Conservation (phyloP, 2,797 vertebrate genomes). For the Manis pentadactyla region DNA sequence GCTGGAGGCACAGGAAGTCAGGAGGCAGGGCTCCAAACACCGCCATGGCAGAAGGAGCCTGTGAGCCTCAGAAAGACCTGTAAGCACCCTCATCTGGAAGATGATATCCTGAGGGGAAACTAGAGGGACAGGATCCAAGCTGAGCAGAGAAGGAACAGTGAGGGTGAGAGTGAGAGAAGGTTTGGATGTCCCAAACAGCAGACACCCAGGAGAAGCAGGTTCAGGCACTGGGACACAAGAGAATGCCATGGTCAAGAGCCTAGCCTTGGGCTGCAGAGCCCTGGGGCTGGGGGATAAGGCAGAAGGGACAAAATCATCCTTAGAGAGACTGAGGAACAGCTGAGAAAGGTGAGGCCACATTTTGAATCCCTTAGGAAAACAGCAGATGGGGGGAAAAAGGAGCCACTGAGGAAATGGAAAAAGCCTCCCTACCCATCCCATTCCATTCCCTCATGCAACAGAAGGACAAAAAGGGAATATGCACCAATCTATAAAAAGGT, state of each 20-base stretch:
- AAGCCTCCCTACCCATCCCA: rapidly evolving
- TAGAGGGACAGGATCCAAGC: not conserved
- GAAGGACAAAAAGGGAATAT: not conserved
- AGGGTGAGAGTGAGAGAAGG: not conserved
- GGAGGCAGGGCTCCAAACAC: not conserved
- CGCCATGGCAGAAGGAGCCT: rapidly evolving
- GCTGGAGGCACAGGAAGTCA: not conserved
- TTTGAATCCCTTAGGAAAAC: not conserved
- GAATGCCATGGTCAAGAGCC: not conserved
- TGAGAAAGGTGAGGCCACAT: not conserved
- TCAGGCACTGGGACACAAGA: not conserved
- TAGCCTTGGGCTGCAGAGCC: not conserved
- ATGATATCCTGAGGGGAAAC: not conserved
- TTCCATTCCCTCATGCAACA: not conserved
- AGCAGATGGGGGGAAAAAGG: not conserved
- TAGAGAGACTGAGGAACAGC: not conserved
- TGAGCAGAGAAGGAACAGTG: not conserved
- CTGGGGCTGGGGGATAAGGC: not conserved
- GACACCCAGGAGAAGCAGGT: not conserved
- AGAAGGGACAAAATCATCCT: not conserved
- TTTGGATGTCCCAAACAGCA: not conserved
- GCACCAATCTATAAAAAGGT: not conserved
- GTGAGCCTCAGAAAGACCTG: not conserved
- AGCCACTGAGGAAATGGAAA: not conserved
- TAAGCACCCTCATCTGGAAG: not conserved